phyloP scores from a whole-genome alignment of 2,113 vertebrate genomes.

The Tyrannus savana region DNA sequence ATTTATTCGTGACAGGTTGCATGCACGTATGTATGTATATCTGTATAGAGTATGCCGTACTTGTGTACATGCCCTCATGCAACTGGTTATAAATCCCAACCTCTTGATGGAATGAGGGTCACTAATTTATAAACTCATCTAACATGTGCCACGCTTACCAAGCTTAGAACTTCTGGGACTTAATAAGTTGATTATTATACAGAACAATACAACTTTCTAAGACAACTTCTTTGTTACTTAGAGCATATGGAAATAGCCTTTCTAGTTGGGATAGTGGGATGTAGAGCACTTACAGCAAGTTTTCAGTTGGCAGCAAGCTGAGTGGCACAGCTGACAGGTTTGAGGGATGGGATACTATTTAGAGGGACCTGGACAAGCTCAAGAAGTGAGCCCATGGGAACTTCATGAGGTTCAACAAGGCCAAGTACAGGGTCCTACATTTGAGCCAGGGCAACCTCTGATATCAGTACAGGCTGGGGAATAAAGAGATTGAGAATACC shows the following conservation, averaged over 20 bases:
- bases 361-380: neutral
- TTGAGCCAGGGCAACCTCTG: neutral
- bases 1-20: neutral
- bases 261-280: neutral
- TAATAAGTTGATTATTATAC: neutral
- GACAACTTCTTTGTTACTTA: neutral
- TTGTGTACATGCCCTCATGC: neutral
- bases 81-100: neutral
- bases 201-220: neutral
- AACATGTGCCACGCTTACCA: neutral
- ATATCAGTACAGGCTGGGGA: neutral
- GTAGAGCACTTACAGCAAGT: neutral
- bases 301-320: neutral
- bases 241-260: neutral
- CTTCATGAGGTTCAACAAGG: neutral
- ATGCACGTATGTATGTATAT: no score
- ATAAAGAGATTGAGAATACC: neutral
- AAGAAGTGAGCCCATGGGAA: neutral
- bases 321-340: fast-evolving
- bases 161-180: neutral
- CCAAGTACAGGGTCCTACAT: neutral
- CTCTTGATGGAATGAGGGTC: neutral
- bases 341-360: neutral
- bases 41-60: neutral
- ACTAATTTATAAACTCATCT: neutral